Conservation (phyloP, 2,797 vertebrate genomes). For the Helicolenus hilgendorfi region DNA sequence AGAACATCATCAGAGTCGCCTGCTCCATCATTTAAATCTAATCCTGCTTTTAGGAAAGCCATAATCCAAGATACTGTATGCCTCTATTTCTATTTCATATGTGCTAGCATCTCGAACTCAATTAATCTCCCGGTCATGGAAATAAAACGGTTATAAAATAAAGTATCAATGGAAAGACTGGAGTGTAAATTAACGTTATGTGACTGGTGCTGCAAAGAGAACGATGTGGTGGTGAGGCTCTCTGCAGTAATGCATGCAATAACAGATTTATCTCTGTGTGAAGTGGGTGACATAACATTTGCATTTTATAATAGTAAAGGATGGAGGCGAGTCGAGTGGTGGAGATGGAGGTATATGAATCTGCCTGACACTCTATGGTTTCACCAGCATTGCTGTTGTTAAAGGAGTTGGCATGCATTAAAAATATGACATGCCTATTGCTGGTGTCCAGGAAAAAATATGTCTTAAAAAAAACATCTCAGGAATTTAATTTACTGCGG, state of each 20-base stretch:
- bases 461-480: not conserved
- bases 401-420: conserved; percentile 20
- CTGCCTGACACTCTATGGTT: conserved; percentile 42
- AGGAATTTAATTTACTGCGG: not conserved
- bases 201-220: conserved; percentile 31
- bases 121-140: conserved; percentile 30
- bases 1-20: not conserved
- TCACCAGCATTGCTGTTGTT: conserved; percentile 32
- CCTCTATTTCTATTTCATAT: not conserved
- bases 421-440: conserved; percentile 25
- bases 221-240: not conserved
- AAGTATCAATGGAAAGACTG: conserved; percentile 6
- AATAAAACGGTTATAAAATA: conserved; percentile 39
- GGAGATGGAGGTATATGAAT: conserved; percentile 51
- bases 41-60: conserved; percentile 8
- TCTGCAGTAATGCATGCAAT: conserved; percentile 44
- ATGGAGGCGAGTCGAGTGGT: not conserved
- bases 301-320: conserved; percentile 75
- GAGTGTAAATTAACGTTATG: conserved; percentile 33
- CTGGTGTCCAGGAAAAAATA: not conserved
- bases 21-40: not conserved
- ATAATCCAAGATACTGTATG: conserved; percentile 7
- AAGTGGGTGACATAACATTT: conserved; percentile 77
- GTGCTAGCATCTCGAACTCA: conserved; percentile 1
- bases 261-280: conserved; percentile 66